Base-by-base conservation (phyloP, 2,888 invertebrate genomes). In the Tetheella fluctuosa region DNA sequence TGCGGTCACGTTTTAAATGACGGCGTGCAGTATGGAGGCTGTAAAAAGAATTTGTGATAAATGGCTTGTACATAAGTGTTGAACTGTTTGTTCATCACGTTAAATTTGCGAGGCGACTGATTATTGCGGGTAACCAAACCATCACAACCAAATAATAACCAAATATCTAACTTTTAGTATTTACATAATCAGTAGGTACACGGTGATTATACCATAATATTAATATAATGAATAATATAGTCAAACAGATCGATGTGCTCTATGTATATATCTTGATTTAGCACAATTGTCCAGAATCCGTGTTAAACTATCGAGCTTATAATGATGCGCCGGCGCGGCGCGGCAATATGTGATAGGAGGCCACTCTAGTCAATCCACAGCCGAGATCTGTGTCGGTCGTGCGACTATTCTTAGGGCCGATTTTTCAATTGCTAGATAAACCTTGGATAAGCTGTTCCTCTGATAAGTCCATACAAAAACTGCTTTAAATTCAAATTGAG, bases 101-200 rank as follows among this genome's bases (percentile, higher is more conserved):
- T 6, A 25, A 25, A 25, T 25, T 25, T n/a, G n/a, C n/a, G n/a
- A n/a, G n/a, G n/a, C n/a, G n/a, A 20, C 48, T 20, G 17, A 48
- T 15, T 48, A 10, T 20, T 20, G 48, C 20, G 48, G 20, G 48
- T 48, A 48, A 28, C 17, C 37, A 37, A n/a, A 37, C 25, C 55
- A 65, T 62, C 25, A 39, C 54, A 64, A 74, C 71, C 73, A 71
- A 71, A 64, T 64, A 67, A 57, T 67, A 68, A 62, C 71, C 70
- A 74, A 73, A 74, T 70, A 66, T 54, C 58, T 56, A 59, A 54
- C 17, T 48, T 15, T 48, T 48, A 48, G 48, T 48, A 5, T 54
- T 52, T 37, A 56, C 63, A 59, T 39, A 42, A 63, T 58, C 60
- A 60, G 71, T n/a, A n/a, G n/a, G n/a, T 73, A 70, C 71, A 74